These are phyloP conservation scores for Hyperopisus bebe DNA, from an alignment of 2,113 vertebrate species.

Conservation along the genomic window DNA sequence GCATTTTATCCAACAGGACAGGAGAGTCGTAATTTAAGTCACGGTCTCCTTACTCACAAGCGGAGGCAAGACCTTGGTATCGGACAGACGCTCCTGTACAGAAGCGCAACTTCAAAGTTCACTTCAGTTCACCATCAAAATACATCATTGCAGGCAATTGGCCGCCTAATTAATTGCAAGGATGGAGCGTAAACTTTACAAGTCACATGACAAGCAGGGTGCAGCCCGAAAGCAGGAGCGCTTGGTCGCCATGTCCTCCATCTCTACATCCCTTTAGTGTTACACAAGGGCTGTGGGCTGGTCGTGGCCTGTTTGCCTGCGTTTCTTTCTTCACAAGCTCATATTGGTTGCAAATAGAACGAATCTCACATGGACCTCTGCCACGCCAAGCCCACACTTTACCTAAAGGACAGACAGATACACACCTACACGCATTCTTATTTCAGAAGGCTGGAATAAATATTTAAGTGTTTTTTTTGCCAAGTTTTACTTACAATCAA, in stretches of 20 bases:
- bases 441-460: not conserved
- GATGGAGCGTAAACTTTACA: conserved; percentile 15
- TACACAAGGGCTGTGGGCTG: not conserved
- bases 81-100: conserved; percentile 35
- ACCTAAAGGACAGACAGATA: conserved; percentile 5
- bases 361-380: not conserved
- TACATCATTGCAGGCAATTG: conserved; percentile 37
- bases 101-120: conserved; percentile 38
- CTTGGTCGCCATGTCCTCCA: not conserved
- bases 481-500: not conserved
- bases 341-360: not conserved
- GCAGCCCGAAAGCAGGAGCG: not conserved
- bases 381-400: not conserved
- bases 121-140: conserved; percentile 29
- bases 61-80: conserved; percentile 33
- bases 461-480: not conserved
- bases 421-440: conserved; percentile 6
- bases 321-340: not conserved
- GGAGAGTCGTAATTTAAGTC: conserved; percentile 37
- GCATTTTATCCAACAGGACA: conserved; percentile 29
- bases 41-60: conserved; percentile 28
- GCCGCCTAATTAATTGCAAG: conserved; percentile 40
- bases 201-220: not conserved
- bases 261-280: not conserved
- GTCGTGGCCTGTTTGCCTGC: not conserved